Evolutionary conservation across 2,113 vertebrate species (phyloP), one percentile per base, ranked within the genome.

Genomic region (Megalops atlanticus): DNA sequence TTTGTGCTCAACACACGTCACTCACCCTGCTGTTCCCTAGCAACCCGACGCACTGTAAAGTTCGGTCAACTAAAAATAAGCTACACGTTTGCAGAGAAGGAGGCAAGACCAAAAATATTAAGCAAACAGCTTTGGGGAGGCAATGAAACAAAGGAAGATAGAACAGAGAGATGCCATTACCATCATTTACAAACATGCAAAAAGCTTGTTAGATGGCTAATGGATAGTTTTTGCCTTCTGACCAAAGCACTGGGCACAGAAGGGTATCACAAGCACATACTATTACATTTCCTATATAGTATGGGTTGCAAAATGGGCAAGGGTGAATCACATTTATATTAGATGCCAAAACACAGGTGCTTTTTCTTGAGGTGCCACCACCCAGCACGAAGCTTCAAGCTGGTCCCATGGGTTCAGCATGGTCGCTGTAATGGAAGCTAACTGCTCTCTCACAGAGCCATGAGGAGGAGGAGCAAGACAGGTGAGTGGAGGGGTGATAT

Each of bases 21-120:
- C 90, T 93, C 86, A 89, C 85, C 72, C 74, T 35, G 40, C 72
- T 69, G 90, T 92, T 90, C 78, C 93, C 84, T 91, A 88, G 92
- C 91, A 94, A 94, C 93, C 84, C 83, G 88, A 92, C 85, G 84
- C 83, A 89, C 82, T 80, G 85, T 78, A 90, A 92, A 92, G 90
- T 92, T 93, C 87, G 81, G 85, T 82, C 43, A 77, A 85, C 91
- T 91, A 92, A 92, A 94, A 93, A 93, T 93, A 93, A 91, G 89
- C 87, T 78, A 77, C 0, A 83, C 80, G 88, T 91, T 90, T 89
- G 85, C 82, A 88, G 86, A 86, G 87, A 90, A 86, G 80, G 87
- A 91, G 82, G 86, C 81, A 83, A 84, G 81, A 84, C 77, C 18
- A 68, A n/a, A 71, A 84, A 79, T 73, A 72, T 84, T 73, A 87